Percentiles rank a stretch among this genome's conserved stretches.
phyloP scores from a whole-genome alignment of 2,888 invertebrate species.

The Meliscaeva auricollis region DNA sequence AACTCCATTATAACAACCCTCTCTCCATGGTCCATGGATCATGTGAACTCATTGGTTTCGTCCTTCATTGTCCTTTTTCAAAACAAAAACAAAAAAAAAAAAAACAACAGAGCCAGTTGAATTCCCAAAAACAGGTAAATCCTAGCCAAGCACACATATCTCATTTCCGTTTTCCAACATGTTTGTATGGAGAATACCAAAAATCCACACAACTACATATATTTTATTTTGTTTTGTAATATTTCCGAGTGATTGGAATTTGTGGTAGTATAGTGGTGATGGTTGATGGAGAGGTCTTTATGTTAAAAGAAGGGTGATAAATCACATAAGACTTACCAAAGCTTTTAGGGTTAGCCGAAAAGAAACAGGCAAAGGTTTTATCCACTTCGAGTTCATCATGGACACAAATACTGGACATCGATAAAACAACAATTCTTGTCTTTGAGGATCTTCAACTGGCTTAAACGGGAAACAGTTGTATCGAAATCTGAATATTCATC shows the following conservation, averaged over 20 bases:
- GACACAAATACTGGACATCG: neutral
- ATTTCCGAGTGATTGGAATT: constrained; percentile 63
- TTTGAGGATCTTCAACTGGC: constrained; percentile 42
- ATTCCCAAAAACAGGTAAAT: constrained; percentile 44
- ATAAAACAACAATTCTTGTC: constrained; percentile 25
- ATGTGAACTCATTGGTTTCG: constrained; percentile 25
- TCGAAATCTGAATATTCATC: neutral
- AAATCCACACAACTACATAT: constrained; percentile 4
- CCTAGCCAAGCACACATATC: neutral
- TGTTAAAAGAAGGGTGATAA: constrained; percentile 57
- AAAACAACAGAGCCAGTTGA: constrained; percentile 11
- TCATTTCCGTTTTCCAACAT: constrained; percentile 42
- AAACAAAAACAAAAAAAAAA: neutral
- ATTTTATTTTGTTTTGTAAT: constrained; percentile 35
- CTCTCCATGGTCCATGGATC: constrained; percentile 15
- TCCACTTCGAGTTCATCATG: neutral
- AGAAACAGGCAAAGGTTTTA: constrained; percentile 33
- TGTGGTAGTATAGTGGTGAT: constrained; percentile 43
- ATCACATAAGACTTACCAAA: constrained; percentile 64
- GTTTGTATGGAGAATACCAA: neutral
- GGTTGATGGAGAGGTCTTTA: constrained; percentile 31
- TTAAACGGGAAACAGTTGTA: constrained; percentile 49
- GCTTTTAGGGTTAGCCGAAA: constrained; percentile 57
- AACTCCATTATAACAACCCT: constrained; percentile 14
- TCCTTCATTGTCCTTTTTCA: neutral